A percentile compares a stretch with the other conserved stretches of the same genome.
phyloP scores from a whole-genome alignment of 2,888 invertebrate species.

The Bruchidius siliquastri region DNA sequence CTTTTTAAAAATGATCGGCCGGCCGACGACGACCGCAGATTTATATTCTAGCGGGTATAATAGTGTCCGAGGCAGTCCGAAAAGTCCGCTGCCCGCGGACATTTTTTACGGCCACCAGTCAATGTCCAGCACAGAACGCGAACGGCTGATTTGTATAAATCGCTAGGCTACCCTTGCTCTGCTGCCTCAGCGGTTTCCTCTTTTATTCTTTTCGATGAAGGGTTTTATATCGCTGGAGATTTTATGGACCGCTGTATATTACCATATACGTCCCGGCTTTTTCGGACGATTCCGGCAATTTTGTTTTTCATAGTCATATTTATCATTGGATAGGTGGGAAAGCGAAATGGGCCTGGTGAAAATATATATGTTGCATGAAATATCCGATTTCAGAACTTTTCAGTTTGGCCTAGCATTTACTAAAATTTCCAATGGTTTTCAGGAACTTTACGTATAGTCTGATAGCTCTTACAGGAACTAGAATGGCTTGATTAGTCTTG shows the following conservation, averaged over 20 bases:
- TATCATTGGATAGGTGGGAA: neutral
- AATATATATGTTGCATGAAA: neutral
- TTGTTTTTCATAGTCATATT: neutral
- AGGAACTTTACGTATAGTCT: too few relatives aligned
- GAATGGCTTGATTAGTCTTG: too few relatives aligned
- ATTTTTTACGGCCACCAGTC: slow-evolving; percentile 41
- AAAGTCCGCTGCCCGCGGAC: slow-evolving; percentile 12
- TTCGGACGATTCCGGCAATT: neutral
- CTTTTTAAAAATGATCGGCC: slow-evolving; percentile 23
- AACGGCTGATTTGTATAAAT: slow-evolving; percentile 36
- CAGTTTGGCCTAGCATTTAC: too few relatives aligned
- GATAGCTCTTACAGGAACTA: too few relatives aligned
- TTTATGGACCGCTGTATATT: neutral
- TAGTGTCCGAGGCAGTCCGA: slow-evolving; percentile 33
- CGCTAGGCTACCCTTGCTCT: slow-evolving; percentile 39
- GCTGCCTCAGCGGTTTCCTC: neutral
- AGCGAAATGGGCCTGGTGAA: neutral
- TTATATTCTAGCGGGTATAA: slow-evolving; percentile 36
- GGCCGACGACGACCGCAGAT: slow-evolving; percentile 25
- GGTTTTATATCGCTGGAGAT: neutral
- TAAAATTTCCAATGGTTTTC: too few relatives aligned
- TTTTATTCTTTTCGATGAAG: neutral
- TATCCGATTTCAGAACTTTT: too few relatives aligned
- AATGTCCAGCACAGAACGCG: slow-evolving; percentile 38
- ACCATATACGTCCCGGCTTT: neutral